Percentiles rank a stretch among this genome's conserved stretches.
Evolutionary conservation across 2,113 vertebrate species (phyloP).

Genomic region (Podocnemis expansa): DNA sequence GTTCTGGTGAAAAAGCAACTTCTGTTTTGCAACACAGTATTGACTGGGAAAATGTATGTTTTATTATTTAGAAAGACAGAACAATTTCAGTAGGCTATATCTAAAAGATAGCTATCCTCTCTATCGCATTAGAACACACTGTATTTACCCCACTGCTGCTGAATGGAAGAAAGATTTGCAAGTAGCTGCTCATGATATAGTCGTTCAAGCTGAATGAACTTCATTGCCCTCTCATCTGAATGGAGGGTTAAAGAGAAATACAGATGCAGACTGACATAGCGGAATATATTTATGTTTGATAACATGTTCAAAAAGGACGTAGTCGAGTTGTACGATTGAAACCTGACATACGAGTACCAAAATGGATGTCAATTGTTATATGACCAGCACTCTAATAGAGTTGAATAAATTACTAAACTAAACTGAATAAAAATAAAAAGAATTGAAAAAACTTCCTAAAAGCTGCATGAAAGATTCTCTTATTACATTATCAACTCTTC

Average conservation of each 20-base stretch:
- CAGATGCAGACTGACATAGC: not conserved
- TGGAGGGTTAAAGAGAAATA: constrained; percentile 77
- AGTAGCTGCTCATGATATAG: constrained; percentile 93
- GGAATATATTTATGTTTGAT: not conserved
- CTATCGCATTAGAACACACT: not conserved
- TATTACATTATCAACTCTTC: not conserved
- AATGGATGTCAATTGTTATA: not conserved
- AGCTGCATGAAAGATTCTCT: not conserved
- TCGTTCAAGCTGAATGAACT: constrained; percentile 92
- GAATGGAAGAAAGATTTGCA: constrained; percentile 89
- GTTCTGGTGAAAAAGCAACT: constrained; percentile 14
- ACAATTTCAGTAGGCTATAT: not conserved
- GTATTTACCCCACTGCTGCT: constrained; percentile 92
- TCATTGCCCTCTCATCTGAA: constrained; percentile 92
- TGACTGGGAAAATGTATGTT: not conserved
- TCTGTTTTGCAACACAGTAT: constrained; percentile 4
- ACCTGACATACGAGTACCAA: not conserved
- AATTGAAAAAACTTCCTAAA: not conserved
- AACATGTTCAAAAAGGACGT: not conserved
- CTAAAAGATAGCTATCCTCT: not conserved
- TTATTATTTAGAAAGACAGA: constrained; percentile 19
- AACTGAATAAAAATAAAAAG: not conserved
- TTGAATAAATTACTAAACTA: not conserved
- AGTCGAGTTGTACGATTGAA: not conserved
- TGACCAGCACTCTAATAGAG: not conserved